Evolutionary conservation across 1,140 invertebrate genomes (phyloP), one percentile per base, ranked within the genome.

Genomic region (Tetramorium simillimum): DNA sequence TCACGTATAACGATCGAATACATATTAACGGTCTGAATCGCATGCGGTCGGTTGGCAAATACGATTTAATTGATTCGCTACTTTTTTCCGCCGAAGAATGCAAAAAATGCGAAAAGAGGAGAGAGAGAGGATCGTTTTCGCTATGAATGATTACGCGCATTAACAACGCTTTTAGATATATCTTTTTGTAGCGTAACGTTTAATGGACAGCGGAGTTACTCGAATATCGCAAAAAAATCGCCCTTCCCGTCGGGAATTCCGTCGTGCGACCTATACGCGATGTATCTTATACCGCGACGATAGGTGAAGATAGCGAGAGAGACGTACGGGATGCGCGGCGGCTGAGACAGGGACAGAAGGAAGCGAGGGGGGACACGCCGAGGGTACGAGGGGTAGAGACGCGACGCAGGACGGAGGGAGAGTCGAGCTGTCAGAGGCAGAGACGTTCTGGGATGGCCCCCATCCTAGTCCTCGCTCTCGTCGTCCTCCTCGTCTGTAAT

Each of bases 401-500:
- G 69, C 53, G 82, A 63, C 80, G 76, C 49, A 24, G 65, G 82
- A 80, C 60, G 46, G 88, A 80, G 87, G 87, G 85, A 86, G 88
- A 93, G 92, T 92, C 89, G 92, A 95, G 93, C 95, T 95, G 95
- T 95, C 95, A 95, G 87, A 86, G 92, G 91, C 95, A 95, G 94
- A 95, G 94, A 94, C 92, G 93, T 87, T 91, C 92, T 92, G 93
- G 94, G 94, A 95, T 95, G 93, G 92, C 87, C 92, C 93, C 93
- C 93, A 89, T 94, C 90, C 93, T 92, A 91, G 90, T 94, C 93
- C 93, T 94, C 93, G 92, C 92, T 92, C 90, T 94, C 94, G 89
- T 92, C 87, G 86, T 88, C 87, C 86, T 92, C 91, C 88, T 91
- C 91, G 93, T 95, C 94, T 95, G 94, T 95, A 95, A 95, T 95